These are phyloP conservation scores for Cyphomyrus discorhynchus DNA, from an alignment of 2,113 vertebrate species.

Conservation along the genomic window DNA sequence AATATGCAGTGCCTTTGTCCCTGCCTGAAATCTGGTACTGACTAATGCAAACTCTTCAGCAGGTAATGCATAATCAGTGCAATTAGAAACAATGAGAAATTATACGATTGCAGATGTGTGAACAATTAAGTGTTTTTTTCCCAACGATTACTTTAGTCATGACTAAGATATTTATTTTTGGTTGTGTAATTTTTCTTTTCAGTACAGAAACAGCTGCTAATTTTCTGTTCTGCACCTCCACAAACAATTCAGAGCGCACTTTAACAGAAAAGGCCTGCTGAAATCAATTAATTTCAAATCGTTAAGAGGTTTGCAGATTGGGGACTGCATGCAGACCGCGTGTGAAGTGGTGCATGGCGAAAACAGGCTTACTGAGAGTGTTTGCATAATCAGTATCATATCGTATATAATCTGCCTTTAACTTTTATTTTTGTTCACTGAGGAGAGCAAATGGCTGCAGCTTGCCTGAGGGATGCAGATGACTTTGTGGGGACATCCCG, in stretches of 20 bases:
- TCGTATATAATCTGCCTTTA: neutral
- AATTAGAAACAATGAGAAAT: neutral
- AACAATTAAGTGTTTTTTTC: neutral
- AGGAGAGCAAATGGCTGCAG: neutral
- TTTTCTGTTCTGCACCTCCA: slow-evolving; percentile 36
- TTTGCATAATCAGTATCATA: neutral
- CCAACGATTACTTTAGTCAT: neutral
- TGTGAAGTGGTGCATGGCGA: neutral
- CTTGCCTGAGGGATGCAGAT: neutral
- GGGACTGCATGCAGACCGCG: neutral
- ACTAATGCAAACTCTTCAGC: neutral
- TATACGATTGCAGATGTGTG: neutral
- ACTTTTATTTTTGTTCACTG: neutral
- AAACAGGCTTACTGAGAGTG: neutral
- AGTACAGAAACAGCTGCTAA: neutral
- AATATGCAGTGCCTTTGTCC: neutral
- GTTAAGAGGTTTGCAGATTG: neutral
- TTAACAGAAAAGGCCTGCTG: slow-evolving; percentile 30
- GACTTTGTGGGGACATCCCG: neutral
- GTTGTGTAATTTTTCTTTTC: neutral
- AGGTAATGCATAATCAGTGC: neutral
- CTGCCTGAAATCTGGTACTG: neutral
- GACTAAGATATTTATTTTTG: neutral
- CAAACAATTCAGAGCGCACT: slow-evolving; percentile 45
- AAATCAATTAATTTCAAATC: slow-evolving; percentile 24